A percentile compares a stretch with the other conserved stretches of the same genome.
These are phyloP conservation scores for Coendou prehensilis DNA, from an alignment of 2,797 vertebrate genomes.

Conservation along the genomic window DNA sequence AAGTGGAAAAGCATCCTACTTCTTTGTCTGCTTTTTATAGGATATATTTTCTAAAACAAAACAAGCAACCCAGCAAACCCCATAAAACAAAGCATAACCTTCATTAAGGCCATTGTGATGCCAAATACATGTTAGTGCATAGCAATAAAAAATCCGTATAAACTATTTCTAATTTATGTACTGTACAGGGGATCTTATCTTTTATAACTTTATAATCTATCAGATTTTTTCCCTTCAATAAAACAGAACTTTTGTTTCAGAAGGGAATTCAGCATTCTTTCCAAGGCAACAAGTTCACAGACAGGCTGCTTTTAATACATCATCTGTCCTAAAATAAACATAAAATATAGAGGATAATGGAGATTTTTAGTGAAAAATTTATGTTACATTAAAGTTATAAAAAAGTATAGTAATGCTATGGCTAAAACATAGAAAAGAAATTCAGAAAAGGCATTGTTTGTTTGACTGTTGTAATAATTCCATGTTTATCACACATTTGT, in stretches of 20 bases:
- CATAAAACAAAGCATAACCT: not conserved
- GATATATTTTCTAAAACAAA: not conserved
- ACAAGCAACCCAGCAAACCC: not conserved
- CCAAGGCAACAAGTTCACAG: not conserved
- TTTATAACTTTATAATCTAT: constrained; percentile 3
- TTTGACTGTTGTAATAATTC: not conserved
- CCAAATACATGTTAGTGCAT: not conserved
- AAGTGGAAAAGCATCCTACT: not conserved
- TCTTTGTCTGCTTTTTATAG: not conserved
- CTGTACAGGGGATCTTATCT: not conserved
- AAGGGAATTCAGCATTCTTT: not conserved
- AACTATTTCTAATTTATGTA: not conserved
- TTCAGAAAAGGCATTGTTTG: not conserved
- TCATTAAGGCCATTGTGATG: not conserved
- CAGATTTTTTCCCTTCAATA: not conserved
- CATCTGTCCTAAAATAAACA: not conserved
- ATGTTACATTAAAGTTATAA: constrained; percentile 25
- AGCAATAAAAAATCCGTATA: not conserved
- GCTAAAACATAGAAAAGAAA: not conserved
- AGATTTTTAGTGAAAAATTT: not conserved
- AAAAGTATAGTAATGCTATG: not conserved
- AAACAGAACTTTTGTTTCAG: not conserved
- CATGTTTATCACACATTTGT: not conserved
- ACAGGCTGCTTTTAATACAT: not conserved
- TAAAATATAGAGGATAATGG: not conserved